Conservation (phyloP, 2,797 vertebrate species). For the Chaenodraco wilsoni region DNA sequence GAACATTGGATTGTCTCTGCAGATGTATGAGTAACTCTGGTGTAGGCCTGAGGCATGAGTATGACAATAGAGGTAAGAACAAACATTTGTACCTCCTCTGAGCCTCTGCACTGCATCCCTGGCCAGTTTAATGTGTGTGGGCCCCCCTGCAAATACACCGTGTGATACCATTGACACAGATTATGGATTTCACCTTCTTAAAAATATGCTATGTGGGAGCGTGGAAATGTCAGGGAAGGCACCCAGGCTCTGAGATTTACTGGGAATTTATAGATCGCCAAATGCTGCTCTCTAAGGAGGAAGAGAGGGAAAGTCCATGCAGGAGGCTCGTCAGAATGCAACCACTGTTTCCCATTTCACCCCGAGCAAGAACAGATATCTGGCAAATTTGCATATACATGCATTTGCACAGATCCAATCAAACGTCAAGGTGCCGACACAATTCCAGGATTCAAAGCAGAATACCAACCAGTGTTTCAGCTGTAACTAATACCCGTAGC, state of each 20-base stretch:
- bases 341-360: constrained; percentile 79
- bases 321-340: constrained; percentile 76
- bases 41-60: constrained; percentile 66
- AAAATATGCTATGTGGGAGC: constrained; percentile 84
- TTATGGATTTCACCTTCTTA: constrained; percentile 86
- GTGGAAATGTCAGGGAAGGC: constrained; percentile 84
- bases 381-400: constrained; percentile 85
- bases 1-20: constrained; percentile 72
- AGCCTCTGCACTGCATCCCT: constrained; percentile 73
- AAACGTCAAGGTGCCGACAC: constrained; percentile 83
- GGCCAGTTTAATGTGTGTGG: constrained; percentile 69
- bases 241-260: constrained; percentile 78
- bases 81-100: constrained; percentile 80
- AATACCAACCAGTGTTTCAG: constrained; percentile 76
- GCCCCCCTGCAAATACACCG: constrained; percentile 71
- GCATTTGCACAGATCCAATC: constrained; percentile 86
- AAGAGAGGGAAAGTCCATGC: constrained; percentile 61
- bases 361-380: constrained; percentile 79
- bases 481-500: constrained; percentile 80
- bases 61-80: constrained; percentile 81
- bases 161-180: constrained; percentile 86
- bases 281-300: constrained; percentile 72
- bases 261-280: constrained; percentile 84
- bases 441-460: constrained; percentile 79
- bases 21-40: constrained; percentile 69